Base-by-base conservation (phyloP, 2,113 vertebrate genomes). In the Toxotes jaculatrix region DNA sequence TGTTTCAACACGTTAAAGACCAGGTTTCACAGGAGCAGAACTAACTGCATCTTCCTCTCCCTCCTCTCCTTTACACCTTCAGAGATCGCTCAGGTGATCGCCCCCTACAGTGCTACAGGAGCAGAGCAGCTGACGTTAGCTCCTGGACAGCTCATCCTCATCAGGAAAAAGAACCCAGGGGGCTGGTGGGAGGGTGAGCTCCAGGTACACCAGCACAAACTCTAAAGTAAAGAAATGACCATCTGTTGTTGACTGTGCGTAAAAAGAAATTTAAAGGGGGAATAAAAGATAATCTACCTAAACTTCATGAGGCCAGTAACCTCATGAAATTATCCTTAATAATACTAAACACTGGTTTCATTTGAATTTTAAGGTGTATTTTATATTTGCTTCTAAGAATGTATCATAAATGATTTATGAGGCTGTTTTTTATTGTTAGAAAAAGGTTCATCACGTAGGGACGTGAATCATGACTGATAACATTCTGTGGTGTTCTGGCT, bases 151-250 rank as follows among this genome's bases (percentile, higher is more conserved):
- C 93, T 99, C 81, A 99, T 99, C 88, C 95, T 99, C 90, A 98
- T 99, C 89, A 96, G 98, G 51, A 99, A 99, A 88, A 99, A 99
- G 94, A 99, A 98, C 88, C 97, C 98, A 1, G 97, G 98, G n/a
- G 98, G 98, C 87, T 99, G 98, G 98, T 99, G 98, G 98, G 98
- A 99, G 94, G 98, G 98, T 82, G 98, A 99, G 66, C 96, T 99
- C 32, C 98, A 99, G 95, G 98, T 99, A 84, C 86, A 88, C 92
- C 14, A 59, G 12, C 34, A 66, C 40, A 47, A 60, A 42, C 23
- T 12, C 23, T 10, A 14, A 42, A 8, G 7, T 36, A 55, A 1
- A 49, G 16, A 77, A 9, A 67, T 47, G 16, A 5, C 23, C 7
- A 7, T 5, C 2, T 27, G 27, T 21, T 9, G 13, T 55, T 72